Conservation (phyloP, 2,797 vertebrate genomes). For the Lophura swinhoii region DNA sequence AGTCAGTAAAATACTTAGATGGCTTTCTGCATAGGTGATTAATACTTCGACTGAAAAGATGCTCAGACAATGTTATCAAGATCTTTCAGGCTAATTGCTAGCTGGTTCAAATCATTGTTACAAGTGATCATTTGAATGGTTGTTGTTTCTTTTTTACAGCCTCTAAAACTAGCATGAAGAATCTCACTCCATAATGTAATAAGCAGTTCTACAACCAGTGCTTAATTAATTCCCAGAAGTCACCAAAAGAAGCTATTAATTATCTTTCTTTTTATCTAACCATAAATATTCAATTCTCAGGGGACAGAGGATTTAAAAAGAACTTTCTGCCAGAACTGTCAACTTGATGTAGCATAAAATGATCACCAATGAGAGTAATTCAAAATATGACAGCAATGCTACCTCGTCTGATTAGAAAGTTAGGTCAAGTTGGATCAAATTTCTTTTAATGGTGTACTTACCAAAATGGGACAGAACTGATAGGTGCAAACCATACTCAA, state of each 20-base stretch:
- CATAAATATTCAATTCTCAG: constrained; percentile 59
- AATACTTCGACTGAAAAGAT: constrained; percentile 27
- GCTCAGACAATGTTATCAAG: constrained; percentile 25
- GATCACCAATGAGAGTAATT: constrained; percentile 45
- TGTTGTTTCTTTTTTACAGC: constrained; percentile 68
- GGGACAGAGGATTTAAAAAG: constrained; percentile 61
- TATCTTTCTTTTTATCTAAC: constrained; percentile 70
- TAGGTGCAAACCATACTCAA: not conserved
- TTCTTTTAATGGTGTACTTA: not conserved
- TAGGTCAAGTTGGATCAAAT: not conserved
- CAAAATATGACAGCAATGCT: not conserved
- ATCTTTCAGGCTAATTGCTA: constrained; percentile 53
- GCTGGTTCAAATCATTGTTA: constrained; percentile 72
- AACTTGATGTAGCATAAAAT: constrained; percentile 53
- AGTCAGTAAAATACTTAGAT: not conserved
- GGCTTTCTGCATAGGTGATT: constrained; percentile 10
- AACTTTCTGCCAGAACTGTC: constrained; percentile 58
- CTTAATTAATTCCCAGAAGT: constrained; percentile 76
- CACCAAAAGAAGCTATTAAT: constrained; percentile 66
- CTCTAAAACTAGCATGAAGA: constrained; percentile 70
- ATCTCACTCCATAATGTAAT: constrained; percentile 67
- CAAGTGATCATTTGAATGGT: constrained; percentile 65
- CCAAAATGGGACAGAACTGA: not conserved
- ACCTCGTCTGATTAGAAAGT: constrained; percentile 49
- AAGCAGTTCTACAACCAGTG: constrained; percentile 75